Evolutionary conservation across 2,888 invertebrate species (phyloP), one percentile per base, ranked within the genome.

Genomic region (Scaptomyza tumidula): DNA sequence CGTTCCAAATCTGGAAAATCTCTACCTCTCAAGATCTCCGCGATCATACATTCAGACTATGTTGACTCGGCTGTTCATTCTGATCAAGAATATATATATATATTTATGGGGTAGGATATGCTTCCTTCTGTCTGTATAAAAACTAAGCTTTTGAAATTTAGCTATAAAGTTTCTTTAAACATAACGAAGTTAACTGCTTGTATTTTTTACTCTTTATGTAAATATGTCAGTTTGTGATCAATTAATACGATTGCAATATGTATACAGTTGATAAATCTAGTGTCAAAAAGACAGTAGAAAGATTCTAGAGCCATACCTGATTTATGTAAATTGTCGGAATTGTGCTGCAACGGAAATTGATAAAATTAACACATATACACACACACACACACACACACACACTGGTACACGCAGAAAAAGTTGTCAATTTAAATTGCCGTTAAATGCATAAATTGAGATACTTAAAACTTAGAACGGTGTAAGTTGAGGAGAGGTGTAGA

Each of bases 391-490:
- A 33, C 29, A 29, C 29, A 29, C 29, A 33, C 33, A 10, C 33
- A 33, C 33, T 31, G 31, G 16, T 27, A 16, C 33, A 33, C 35
- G 31, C 66, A 19, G 52, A 52, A 53, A 44, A 54, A 39, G 67
- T 67, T 44, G 67, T 67, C 45, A 55, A 67, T 11, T 27, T 9
- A 39, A 67, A 68, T 68, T 27, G 39, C 39, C 55, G 33, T 68
- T 64, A 46, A 67, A 67, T 39, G 54, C 16, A 37, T 63, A 65
- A 11, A 46, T 56, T 33, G 39, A 24, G 14, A 49, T 33, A 50
- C 11, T 46, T 13, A 13, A 41, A 60, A 50, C 43, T 54, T 49
- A 16, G 13, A 43, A 39, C 7, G 0, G 14, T 5, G 14, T 14
- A 6, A n/a, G 37, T 14, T 14, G 14, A 29, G 24, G 39, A 1